Conservation (phyloP, 2,113 vertebrate genomes). For the Callopanchax toddi region DNA sequence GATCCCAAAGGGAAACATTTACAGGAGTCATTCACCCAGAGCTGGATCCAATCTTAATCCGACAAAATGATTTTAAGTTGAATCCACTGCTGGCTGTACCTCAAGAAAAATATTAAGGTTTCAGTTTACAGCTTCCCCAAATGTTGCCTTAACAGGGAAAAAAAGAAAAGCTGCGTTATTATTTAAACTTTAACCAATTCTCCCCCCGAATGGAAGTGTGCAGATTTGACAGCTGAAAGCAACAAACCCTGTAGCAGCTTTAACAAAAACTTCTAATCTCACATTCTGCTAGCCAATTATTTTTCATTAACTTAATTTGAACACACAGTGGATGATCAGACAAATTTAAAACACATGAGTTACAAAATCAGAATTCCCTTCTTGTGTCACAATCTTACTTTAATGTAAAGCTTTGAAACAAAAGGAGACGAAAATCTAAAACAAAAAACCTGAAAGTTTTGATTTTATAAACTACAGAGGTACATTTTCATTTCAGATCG, state of each 20-base stretch:
- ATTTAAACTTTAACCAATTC: constrained; percentile 33
- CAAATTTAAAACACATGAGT: constrained; percentile 27
- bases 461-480: neutral
- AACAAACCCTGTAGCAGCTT: constrained; percentile 50
- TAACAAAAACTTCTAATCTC: constrained; percentile 40
- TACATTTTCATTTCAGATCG: neutral
- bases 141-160: constrained; percentile 38
- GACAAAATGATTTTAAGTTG: constrained; percentile 9
- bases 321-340: constrained; percentile 10
- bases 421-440: constrained; percentile 13
- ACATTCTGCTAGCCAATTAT: constrained; percentile 54
- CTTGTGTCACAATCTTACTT: constrained; percentile 33
- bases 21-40: constrained; percentile 53
- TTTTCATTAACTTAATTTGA: constrained; percentile 19
- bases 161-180: constrained; percentile 10
- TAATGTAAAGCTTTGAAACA: constrained; percentile 12
- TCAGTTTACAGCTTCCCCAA: constrained; percentile 10
- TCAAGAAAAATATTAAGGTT: constrained; percentile 32
- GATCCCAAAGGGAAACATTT: constrained; percentile 79
- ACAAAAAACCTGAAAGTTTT: neutral
- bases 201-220: constrained; percentile 39
- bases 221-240: constrained; percentile 28
- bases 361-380: constrained; percentile 57
- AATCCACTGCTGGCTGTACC: constrained; percentile 57
- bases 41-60: constrained; percentile 51